Base-by-base conservation (phyloP, 2,888 invertebrate species). In the Orthosia gracilis region DNA sequence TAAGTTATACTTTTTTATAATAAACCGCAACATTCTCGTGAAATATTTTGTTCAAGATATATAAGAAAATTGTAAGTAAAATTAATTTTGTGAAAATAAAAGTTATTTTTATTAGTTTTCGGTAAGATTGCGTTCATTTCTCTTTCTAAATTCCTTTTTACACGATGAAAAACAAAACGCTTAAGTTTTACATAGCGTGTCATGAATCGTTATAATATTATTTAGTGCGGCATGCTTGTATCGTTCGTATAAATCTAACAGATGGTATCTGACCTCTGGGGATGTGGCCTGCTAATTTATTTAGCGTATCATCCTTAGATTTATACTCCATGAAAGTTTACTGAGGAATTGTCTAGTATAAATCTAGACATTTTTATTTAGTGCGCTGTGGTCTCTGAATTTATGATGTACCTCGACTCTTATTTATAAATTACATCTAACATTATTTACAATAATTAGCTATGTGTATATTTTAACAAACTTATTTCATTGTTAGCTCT, bases 251-350 rank as follows among this genome's bases (percentile, higher is more conserved):
- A 90, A 91, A 91, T 91, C 90, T 88, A 87, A 88, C 90, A 91
- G 91, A 93, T 93, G 92, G 89, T 90, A 90, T 91, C 89, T 87
- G 88, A 88, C 87, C 89, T 88, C 87, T 84, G 82, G 83, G 84
- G 89, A 86, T 87, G 88, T 83, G 87, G 85, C 72, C 83, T 81
- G 85, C 85, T 87, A 88, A 91, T 91, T 91, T 91, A 90, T 92
- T 90, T 90, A 87, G 87, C 89, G 88, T 83, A 87, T 87, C 89
- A 85, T 87, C 84, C 79, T 84, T 78, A 85, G 87, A 89, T 90
- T 88, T 89, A 88, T 86, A 83, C 69, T 67, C 73, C 61, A 82
- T 77, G 83, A 82, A 76, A 83, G 79, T 76, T 79, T 62, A 69
- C 63, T 62, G 57, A 66, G 58, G 69, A 66, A 58, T 76, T 71